Conservation (phyloP, 2,888 invertebrate species). For the Torymus tubicola region DNA sequence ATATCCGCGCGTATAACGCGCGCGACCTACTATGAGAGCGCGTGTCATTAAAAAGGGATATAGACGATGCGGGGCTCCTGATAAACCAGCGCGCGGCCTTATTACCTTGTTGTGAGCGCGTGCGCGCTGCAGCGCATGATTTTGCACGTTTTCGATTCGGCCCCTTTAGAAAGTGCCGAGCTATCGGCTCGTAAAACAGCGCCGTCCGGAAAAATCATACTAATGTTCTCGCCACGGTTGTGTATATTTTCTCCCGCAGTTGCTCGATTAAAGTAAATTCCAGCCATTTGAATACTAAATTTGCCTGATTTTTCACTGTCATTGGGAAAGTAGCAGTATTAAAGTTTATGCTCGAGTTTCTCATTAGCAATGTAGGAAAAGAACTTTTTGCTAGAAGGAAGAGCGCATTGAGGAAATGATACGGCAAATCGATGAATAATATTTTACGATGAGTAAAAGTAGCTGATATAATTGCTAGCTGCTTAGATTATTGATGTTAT, state of each 20-base stretch:
- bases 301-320: too few relatives aligned
- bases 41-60: conserved; percentile 45
- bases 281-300: too few relatives aligned
- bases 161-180: conserved; percentile 30
- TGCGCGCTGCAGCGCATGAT: neutral
- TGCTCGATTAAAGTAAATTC: too few relatives aligned
- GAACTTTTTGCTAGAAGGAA: neutral
- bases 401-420: neutral
- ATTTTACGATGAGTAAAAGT: too few relatives aligned
- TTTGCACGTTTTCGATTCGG: conserved; percentile 36
- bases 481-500: too few relatives aligned
- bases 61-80: neutral
- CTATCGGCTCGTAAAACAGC: conserved; percentile 29
- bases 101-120: neutral
- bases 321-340: too few relatives aligned
- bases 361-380: too few relatives aligned
- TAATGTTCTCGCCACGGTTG: neutral
- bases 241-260: neutral
- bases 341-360: too few relatives aligned
- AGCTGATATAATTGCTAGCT: too few relatives aligned
- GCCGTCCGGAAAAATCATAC: neutral
- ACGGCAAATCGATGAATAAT: too few relatives aligned
- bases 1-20: neutral
- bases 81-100: conserved; percentile 1
- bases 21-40: conserved; percentile 23